phyloP scores from a whole-genome alignment of 2,888 invertebrate genomes.

The Mesorhabditis spiculigera region DNA sequence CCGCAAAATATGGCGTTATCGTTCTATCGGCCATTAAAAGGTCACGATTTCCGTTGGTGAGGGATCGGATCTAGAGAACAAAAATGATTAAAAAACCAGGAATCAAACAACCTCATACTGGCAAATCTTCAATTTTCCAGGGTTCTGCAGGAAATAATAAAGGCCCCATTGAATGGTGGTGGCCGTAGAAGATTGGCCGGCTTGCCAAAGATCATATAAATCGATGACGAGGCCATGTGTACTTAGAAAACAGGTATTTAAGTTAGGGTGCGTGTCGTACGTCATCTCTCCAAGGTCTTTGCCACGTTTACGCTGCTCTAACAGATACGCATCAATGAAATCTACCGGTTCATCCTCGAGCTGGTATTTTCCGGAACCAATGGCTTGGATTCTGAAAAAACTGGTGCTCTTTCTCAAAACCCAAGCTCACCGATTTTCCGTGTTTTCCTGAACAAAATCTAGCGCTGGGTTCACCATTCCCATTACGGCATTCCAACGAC shows the following conservation, averaged over 20 bases:
- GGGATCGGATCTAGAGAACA: not conserved
- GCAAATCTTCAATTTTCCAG: not conserved
- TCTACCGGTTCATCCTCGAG: not conserved
- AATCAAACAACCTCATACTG: not conserved
- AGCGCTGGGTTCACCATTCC: not conserved
- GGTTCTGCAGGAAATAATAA: not conserved
- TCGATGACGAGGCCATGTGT: not conserved
- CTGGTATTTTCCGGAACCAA: not conserved
- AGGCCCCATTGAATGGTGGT: not conserved
- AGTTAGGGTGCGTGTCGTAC: not conserved
- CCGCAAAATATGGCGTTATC: constrained; percentile 1
- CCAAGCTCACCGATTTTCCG: not conserved
- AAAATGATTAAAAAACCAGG: not conserved
- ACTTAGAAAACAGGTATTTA: not conserved
- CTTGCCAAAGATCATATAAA: not conserved
- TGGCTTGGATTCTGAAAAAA: not conserved
- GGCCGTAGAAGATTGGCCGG: not conserved
- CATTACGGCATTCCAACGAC: not conserved
- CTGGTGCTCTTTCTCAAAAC: not conserved
- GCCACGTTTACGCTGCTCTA: not conserved
- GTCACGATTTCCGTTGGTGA: not conserved
- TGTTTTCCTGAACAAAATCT: not conserved
- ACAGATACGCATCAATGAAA: constrained; percentile 2
- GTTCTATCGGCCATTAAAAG: not conserved
- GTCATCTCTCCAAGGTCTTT: not conserved